Evolutionary conservation across 2,888 invertebrate species (phyloP), one percentile per base, ranked within the genome.

Genomic region (Drosophila mettleri): DNA sequence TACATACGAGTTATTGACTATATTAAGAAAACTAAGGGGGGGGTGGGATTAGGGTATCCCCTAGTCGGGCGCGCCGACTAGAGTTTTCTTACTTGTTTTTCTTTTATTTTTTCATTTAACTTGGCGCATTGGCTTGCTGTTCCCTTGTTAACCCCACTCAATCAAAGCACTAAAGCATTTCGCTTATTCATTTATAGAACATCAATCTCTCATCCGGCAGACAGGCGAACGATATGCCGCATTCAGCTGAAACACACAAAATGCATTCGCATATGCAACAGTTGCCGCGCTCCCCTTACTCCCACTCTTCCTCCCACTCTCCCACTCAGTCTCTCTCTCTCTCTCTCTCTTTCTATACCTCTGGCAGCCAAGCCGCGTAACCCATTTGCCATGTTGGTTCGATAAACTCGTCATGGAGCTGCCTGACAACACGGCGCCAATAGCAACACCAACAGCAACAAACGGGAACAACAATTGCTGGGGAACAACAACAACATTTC

Each of bases 361-460:
- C 43, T 24, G 10, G 4, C n/a, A 57, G 27, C 8, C 12, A 45
- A 1, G 45, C 51, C 58, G 48, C 54, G 75, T 68, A 78, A 69
- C 60, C 74, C 74, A 75, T 78, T 87, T 85, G 60, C 69, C 80
- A 78, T 82, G 82, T 88, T 88, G 88, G 88, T 88, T 83, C 83
- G 83, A 83, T 83, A 83, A 81, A 71, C 83, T 87, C 73, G 77
- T 80, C 77, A 80, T 79, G 63, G 72, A 39, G 63, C 63, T 78
- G 78, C 67, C 77, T 73, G 72, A 62, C 80, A 74, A 67, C 83
- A 52, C 51, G 57, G 64, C 67, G 67, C 69, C 75, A 55, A 39
- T 59, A 33, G 60, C 57, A 65, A 45, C 46, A 62, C 46, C 43
- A 63, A 63, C 45, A 51, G 22, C 49, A 64, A 51, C 14, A 36